phyloP scores from a whole-genome alignment of 2,113 vertebrate genomes.

The Orycteropus afer region DNA sequence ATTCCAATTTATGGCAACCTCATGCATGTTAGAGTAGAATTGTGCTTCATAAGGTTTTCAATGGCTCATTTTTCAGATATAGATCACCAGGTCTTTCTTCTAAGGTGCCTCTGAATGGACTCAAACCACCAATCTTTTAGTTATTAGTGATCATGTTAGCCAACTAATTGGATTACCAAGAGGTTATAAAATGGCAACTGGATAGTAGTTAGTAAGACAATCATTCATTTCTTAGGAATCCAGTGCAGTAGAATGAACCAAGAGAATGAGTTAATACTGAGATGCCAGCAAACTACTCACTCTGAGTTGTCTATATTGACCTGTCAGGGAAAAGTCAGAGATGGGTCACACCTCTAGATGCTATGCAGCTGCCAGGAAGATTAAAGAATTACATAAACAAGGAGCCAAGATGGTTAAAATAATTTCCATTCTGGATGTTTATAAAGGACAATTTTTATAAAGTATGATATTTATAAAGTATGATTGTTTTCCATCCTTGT shows the following conservation, averaged over 20 bases:
- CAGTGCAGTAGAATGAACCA: not conserved
- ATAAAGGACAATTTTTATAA: not conserved
- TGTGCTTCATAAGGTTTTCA: not conserved
- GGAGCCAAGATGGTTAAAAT: not conserved
- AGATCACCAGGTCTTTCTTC: not conserved
- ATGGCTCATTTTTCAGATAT: not conserved
- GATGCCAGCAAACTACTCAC: not conserved
- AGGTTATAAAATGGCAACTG: not conserved
- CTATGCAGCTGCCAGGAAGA: not conserved
- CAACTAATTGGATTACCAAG: not conserved
- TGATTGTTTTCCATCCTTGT: not conserved
- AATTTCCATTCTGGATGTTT: conserved; percentile 27
- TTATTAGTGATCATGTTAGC: not conserved
- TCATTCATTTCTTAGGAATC: not conserved
- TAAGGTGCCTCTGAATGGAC: not conserved
- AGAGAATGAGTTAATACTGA: not conserved
- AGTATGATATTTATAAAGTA: conserved; percentile 30
- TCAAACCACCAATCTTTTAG: not conserved
- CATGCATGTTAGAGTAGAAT: not conserved
- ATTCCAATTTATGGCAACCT: not conserved
- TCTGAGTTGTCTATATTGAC: not conserved
- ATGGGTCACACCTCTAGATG: not conserved
- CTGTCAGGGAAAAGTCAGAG: not conserved
- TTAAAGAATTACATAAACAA: conserved; percentile 15
- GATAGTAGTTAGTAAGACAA: not conserved